A percentile compares a stretch with the other conserved stretches of the same genome.
phyloP scores from a whole-genome alignment of 1,140 invertebrate species.

The Euura lappo region DNA sequence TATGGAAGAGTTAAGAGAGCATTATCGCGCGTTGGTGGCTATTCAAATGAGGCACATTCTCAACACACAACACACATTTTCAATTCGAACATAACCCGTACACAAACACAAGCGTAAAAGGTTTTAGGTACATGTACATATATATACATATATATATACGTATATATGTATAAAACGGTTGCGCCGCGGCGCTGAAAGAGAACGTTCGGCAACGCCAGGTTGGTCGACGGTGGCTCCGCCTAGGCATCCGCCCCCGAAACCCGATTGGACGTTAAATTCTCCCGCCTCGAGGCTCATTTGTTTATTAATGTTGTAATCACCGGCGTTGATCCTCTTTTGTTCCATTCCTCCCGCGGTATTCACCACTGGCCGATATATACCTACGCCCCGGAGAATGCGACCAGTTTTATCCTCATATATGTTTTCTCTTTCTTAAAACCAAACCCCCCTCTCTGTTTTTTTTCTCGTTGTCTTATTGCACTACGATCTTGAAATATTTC shows the following conservation, averaged over 20 bases:
- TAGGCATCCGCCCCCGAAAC: constrained; percentile 46
- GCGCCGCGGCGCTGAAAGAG: constrained; percentile 28
- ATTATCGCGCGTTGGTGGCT: constrained; percentile 21
- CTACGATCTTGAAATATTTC: constrained; percentile 5
- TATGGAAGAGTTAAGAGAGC: not conserved
- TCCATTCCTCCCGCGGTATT: constrained; percentile 40
- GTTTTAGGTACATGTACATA: not conserved
- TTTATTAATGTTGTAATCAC: constrained; percentile 64
- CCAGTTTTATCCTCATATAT: constrained; percentile 49
- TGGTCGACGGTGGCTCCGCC: constrained; percentile 52
- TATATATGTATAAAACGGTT: constrained; percentile 24
- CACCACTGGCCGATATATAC: constrained; percentile 31
- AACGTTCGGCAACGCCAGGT: constrained; percentile 36
- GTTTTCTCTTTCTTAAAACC: not conserved
- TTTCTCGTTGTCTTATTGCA: not conserved
- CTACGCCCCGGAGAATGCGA: constrained; percentile 47
- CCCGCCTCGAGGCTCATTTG: constrained; percentile 59
- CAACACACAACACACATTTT: not conserved
- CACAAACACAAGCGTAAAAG: not conserved
- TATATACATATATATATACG: not conserved
- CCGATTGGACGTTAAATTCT: constrained; percentile 51
- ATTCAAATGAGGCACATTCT: constrained; percentile 19
- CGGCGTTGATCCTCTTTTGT: constrained; percentile 57
- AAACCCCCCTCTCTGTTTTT: not conserved
- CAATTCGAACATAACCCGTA: not conserved